Conservation (phyloP, 2,797 vertebrate genomes). For the Microcaecilia unicolor region DNA sequence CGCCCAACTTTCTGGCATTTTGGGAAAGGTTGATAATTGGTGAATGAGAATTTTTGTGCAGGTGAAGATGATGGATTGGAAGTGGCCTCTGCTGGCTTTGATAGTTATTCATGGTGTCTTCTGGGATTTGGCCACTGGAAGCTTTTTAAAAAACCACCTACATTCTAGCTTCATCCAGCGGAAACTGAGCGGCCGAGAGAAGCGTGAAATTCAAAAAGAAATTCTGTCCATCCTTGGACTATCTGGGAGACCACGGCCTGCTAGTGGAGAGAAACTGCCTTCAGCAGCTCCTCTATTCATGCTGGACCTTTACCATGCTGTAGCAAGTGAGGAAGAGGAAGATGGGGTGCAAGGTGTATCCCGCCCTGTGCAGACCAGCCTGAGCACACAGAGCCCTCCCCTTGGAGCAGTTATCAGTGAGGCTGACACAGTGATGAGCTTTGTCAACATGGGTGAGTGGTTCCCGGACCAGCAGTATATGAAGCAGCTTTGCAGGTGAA, state of each 20-base stretch:
- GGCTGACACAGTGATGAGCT: slow-evolving; percentile 91
- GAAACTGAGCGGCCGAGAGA: slow-evolving; percentile 72
- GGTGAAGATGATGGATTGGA: background rate
- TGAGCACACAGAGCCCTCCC: slow-evolving; percentile 65
- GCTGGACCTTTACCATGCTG: slow-evolving; percentile 87
- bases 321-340: slow-evolving; percentile 60
- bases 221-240: slow-evolving; percentile 83
- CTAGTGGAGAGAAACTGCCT: slow-evolving; percentile 52
- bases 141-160: slow-evolving; percentile 40
- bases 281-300: slow-evolving; percentile 85
- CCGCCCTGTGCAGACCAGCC: slow-evolving; percentile 57
- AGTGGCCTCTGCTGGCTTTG: slow-evolving; percentile 29
- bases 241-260: slow-evolving; percentile 69
- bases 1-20: background rate
- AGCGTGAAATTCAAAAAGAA: slow-evolving; percentile 88
- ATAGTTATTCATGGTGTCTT: slow-evolving; percentile 27
- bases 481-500: too few relatives aligned
- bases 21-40: background rate
- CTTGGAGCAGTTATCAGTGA: slow-evolving; percentile 70
- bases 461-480: too few relatives aligned
- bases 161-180: slow-evolving; percentile 64
- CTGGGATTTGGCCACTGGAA: slow-evolving; percentile 55
- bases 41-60: background rate
- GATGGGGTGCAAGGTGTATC: slow-evolving; percentile 40
- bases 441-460: slow-evolving; percentile 91